Percentiles rank a stretch among this genome's conserved stretches.
These are phyloP conservation scores for Ptilonorhynchus violaceus DNA, from an alignment of 2,113 vertebrate species.

Conservation along the genomic window DNA sequence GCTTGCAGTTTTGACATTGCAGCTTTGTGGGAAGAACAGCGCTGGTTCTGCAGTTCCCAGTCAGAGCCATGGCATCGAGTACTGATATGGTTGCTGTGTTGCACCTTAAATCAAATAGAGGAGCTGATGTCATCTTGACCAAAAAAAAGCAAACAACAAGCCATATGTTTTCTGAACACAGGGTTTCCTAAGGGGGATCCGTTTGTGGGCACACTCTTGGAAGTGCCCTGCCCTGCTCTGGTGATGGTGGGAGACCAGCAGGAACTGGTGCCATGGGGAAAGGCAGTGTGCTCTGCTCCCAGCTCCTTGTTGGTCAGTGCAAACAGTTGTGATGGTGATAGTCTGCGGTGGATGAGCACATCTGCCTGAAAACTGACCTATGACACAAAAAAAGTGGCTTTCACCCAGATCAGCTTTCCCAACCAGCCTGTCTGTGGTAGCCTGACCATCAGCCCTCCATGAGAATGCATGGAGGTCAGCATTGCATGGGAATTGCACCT, in stretches of 20 bases:
- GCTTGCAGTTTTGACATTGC: neutral
- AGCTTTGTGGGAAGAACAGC: neutral
- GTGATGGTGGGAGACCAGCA: neutral
- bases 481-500: neutral
- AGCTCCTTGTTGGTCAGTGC: neutral
- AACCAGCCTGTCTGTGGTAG: neutral
- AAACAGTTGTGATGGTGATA: fast-evolving
- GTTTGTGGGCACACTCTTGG: fast-evolving
- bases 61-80: neutral
- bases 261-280: fast-evolving
- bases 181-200: neutral
- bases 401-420: neutral
- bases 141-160: neutral
- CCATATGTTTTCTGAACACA: neutral
- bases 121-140: neutral
- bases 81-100: neutral
- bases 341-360: neutral
- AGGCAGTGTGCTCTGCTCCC: neutral
- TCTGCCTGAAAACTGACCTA: neutral
- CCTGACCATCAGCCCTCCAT: neutral
- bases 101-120: neutral
- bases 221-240: neutral
- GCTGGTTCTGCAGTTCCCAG: neutral
- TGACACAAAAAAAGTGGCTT: neutral
- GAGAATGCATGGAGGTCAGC: neutral